Conservation (phyloP, 1,140 invertebrate genomes). For the Zelostemma sp. region DNA sequence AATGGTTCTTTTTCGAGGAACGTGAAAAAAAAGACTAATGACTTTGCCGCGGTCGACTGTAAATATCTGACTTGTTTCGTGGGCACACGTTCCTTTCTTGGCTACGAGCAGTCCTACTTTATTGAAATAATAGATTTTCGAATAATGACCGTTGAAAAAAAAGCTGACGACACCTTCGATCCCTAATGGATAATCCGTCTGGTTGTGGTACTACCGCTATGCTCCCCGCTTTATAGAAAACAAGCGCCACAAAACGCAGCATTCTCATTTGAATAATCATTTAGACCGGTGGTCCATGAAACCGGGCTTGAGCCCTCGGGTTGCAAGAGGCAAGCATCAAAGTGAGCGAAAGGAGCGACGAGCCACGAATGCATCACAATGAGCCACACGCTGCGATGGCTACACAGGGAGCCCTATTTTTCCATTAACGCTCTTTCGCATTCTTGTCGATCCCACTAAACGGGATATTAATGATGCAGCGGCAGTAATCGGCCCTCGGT, state of each 20-base stretch:
- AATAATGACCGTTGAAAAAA: constrained; percentile 23
- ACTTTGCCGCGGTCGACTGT: neutral
- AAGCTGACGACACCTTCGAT: constrained; percentile 18
- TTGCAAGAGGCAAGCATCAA: constrained; percentile 18
- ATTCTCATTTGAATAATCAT: constrained; percentile 49
- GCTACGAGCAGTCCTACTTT: neutral
- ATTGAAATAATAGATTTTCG: constrained; percentile 9
- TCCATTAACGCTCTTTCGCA: constrained; percentile 11
- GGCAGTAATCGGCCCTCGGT: neutral
- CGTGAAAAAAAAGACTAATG: neutral
- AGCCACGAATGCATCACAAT: constrained; percentile 20
- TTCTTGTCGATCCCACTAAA: constrained; percentile 5
- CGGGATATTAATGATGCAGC: neutral
- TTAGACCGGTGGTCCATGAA: constrained; percentile 18
- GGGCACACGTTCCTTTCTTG: neutral
- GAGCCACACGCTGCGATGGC: constrained; percentile 16
- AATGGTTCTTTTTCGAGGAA: neutral
- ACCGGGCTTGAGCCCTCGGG: neutral
- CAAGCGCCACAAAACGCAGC: constrained; percentile 37
- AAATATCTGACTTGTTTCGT: neutral
- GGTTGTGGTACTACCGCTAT: constrained; percentile 10
- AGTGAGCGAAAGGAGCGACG: constrained; percentile 22
- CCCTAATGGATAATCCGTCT: constrained; percentile 34
- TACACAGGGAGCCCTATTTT: constrained; percentile 16
- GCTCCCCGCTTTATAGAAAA: constrained; percentile 38